A percentile compares a stretch with the other conserved stretches of the same genome.
Conservation (phyloP, 2,797 vertebrate species). For the Hoplostethus mediterraneus region DNA sequence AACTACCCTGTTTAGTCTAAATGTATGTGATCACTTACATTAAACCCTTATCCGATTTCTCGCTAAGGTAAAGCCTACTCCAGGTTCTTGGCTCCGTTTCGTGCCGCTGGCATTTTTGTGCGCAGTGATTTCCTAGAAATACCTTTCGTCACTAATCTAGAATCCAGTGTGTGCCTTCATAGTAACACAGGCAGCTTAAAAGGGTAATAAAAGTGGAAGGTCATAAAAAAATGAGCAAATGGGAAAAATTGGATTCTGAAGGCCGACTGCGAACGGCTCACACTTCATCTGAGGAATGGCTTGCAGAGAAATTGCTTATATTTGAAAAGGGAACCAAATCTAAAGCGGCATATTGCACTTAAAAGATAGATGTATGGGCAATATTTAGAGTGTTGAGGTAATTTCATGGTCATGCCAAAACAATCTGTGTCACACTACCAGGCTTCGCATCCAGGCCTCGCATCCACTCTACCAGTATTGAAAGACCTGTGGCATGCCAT, state of each 20-base stretch:
- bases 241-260: constrained; percentile 54
- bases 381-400: constrained; percentile 69
- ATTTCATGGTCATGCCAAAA: constrained; percentile 74
- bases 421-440: constrained; percentile 53
- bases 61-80: constrained; percentile 50
- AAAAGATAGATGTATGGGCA: constrained; percentile 61
- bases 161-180: constrained; percentile 47
- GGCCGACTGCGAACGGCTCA: constrained; percentile 54
- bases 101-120: constrained; percentile 40
- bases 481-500: constrained; percentile 58
- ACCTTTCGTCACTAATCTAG: constrained; percentile 49
- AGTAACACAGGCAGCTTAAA: constrained; percentile 57
- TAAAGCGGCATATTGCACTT: constrained; percentile 38
- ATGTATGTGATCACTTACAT: constrained; percentile 67
- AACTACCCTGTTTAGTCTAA: constrained; percentile 69
- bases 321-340: constrained; percentile 64
- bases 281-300: constrained; percentile 63
- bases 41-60: constrained; percentile 71
- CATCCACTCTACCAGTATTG: constrained; percentile 45
- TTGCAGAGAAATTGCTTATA: constrained; percentile 39
- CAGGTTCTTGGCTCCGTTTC: constrained; percentile 43
- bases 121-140: constrained; percentile 51
- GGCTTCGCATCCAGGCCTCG: constrained; percentile 26
- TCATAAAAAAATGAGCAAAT: constrained; percentile 61
- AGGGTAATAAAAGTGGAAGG: constrained; percentile 61